Conservation (phyloP, 1,140 invertebrate genomes). For the Parapsyche elsis region DNA sequence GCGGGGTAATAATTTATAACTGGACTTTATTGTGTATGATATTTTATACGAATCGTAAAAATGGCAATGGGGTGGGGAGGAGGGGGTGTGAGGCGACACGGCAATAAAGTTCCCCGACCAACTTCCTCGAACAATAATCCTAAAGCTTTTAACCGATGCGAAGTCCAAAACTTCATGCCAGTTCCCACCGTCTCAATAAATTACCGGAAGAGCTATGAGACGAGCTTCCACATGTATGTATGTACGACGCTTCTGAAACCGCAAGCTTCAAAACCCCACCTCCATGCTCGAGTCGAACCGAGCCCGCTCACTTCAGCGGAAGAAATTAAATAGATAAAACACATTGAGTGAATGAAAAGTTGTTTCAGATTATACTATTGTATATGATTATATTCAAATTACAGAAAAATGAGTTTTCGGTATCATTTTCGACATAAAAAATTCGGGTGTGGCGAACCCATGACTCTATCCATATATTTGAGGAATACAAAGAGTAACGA, state of each 20-base stretch:
- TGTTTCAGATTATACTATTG: too few species aligned
- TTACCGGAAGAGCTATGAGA: not conserved
- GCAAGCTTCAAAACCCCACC: not conserved
- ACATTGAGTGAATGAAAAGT: too few species aligned
- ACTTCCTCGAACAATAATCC: constrained; percentile 21
- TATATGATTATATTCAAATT: too few species aligned
- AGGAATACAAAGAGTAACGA: too few species aligned
- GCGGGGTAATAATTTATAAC: not conserved
- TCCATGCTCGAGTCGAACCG: too few species aligned
- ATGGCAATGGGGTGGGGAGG: not conserved
- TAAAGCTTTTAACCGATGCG: constrained; percentile 7
- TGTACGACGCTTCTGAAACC: not conserved
- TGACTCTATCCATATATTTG: too few species aligned
- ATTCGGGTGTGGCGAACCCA: too few species aligned
- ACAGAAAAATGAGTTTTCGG: too few species aligned
- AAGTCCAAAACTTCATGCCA: not conserved
- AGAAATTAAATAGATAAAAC: too few species aligned
- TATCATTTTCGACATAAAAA: too few species aligned
- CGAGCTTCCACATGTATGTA: not conserved
- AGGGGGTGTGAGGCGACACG: not conserved
- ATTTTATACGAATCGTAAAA: constrained; percentile 11
- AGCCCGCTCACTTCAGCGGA: too few species aligned
- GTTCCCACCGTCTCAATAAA: constrained; percentile 4
- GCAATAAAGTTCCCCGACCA: constrained; percentile 4
- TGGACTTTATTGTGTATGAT: not conserved